Conservation (phyloP, 2,113 vertebrate species). For the Lucifuga dentata region DNA sequence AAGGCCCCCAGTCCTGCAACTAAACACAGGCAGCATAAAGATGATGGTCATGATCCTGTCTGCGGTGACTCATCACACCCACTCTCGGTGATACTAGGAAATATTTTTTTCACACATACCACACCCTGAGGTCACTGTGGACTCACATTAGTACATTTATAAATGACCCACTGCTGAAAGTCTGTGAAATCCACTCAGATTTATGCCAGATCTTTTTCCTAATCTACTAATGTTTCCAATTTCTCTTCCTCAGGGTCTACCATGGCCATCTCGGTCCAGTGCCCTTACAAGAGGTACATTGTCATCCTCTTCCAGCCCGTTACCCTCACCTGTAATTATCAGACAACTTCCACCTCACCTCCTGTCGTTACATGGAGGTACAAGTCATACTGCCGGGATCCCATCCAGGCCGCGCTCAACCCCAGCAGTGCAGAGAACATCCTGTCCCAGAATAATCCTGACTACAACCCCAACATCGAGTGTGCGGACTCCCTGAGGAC, state of each 20-base stretch:
- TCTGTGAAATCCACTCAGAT: too few species aligned
- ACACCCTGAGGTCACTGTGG: not conserved
- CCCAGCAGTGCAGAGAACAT: conserved; percentile 84
- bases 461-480: conserved; percentile 89
- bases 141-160: too few species aligned
- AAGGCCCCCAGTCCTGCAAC: too few species aligned
- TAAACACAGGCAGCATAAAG: too few species aligned
- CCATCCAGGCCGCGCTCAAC: conserved; percentile 87
- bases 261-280: conserved; percentile 72
- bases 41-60: not conserved
- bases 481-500: conserved; percentile 87
- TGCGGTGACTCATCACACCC: conserved; percentile 53
- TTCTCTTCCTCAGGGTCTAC: conserved; percentile 65
- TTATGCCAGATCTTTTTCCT: not conserved
- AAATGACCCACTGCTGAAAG: too few species aligned
- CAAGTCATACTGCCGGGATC: conserved; percentile 90
- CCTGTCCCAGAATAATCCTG: conserved; percentile 85
- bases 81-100: conserved; percentile 49
- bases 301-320: conserved; percentile 91
- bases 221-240: not conserved
- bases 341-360: conserved; percentile 53
- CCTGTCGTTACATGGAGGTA: conserved; percentile 89
- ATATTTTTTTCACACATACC: conserved; percentile 15
- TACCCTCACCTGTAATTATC: conserved; percentile 85
- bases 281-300: conserved; percentile 77